These are phyloP conservation scores for Neoniphon sammara DNA, from an alignment of 2,797 vertebrate species.

Conservation along the genomic window DNA sequence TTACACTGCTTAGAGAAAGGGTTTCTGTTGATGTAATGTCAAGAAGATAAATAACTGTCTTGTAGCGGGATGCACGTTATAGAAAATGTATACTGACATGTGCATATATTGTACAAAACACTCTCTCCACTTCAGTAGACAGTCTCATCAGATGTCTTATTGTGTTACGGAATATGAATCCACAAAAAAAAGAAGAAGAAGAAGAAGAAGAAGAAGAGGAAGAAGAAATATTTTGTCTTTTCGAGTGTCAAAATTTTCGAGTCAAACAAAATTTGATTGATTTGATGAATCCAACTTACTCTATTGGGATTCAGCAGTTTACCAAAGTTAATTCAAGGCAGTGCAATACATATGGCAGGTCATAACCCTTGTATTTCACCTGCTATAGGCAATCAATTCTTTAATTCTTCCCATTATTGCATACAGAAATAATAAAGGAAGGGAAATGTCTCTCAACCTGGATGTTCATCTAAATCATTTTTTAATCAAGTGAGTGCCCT, in stretches of 20 bases:
- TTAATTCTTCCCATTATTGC: conserved; percentile 68
- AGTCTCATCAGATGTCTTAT: conserved; percentile 7
- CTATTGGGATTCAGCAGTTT: conserved; percentile 37
- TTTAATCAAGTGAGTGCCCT: conserved; percentile 83
- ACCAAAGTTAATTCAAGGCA: conserved; percentile 41
- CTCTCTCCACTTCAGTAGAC: conserved; percentile 23
- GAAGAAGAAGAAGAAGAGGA: no score
- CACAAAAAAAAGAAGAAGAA: not conserved
- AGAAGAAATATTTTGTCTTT: not conserved
- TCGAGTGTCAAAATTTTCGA: not conserved
- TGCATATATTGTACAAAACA: conserved; percentile 25
- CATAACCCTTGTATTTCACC: conserved; percentile 38
- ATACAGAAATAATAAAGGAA: conserved; percentile 76
- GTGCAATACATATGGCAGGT: conserved; percentile 5
- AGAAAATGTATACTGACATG: conserved; percentile 52
- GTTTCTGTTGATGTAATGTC: conserved; percentile 26
- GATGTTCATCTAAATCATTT: conserved; percentile 79
- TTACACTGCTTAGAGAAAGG: not conserved
- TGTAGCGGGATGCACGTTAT: conserved; percentile 16
- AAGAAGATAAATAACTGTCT: conserved; percentile 18
- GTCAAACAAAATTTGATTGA: not conserved
- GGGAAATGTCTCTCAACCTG: conserved; percentile 64
- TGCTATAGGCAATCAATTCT: conserved; percentile 54
- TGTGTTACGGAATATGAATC: conserved; percentile 19
- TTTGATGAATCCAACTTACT: conserved; percentile 26